phyloP scores from a whole-genome alignment of 2,888 invertebrate species.

The Thecocarcelia acutangulata region DNA sequence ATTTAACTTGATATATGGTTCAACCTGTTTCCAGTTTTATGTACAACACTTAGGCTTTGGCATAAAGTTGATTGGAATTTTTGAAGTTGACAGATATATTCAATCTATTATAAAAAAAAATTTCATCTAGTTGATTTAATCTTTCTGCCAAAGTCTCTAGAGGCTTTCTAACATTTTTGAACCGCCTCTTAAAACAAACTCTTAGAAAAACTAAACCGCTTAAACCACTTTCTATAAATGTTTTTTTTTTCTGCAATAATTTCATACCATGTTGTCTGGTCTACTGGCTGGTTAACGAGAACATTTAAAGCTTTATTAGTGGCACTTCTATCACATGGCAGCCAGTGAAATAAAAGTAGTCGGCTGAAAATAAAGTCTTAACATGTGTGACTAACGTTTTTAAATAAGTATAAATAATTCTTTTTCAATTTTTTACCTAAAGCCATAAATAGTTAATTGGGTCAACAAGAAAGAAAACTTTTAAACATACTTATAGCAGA shows the following conservation, averaged over 20 bases:
- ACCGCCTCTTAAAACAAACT: neutral
- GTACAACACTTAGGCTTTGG: too few species aligned
- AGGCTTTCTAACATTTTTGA: too few species aligned
- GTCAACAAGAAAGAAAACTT: constrained; percentile 62
- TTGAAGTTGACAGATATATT: too few species aligned
- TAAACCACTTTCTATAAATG: constrained; percentile 18
- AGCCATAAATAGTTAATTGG: constrained; percentile 50
- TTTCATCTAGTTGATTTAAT: too few species aligned
- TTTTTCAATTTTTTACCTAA: constrained; percentile 2
- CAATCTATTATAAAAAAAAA: too few species aligned
- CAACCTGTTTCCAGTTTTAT: too few species aligned
- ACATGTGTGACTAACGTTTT: neutral
- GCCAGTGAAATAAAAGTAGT: neutral
- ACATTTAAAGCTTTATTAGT: constrained; percentile 13
- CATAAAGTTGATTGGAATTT: too few species aligned
- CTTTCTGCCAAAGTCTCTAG: too few species aligned
- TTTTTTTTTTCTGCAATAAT: neutral
- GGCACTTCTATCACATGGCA: constrained; percentile 4
- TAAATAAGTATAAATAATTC: neutral
- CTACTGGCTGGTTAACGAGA: constrained; percentile 27
- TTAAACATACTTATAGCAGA: constrained; percentile 32
- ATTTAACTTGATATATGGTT: too few species aligned
- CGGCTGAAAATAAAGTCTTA: constrained; percentile 7
- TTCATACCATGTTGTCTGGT: neutral
- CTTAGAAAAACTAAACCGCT: neutral